Evolutionary conservation across 2,888 invertebrate genomes (phyloP), one percentile per base, ranked within the genome.

Genomic region (Neoitamus cyanurus): DNA sequence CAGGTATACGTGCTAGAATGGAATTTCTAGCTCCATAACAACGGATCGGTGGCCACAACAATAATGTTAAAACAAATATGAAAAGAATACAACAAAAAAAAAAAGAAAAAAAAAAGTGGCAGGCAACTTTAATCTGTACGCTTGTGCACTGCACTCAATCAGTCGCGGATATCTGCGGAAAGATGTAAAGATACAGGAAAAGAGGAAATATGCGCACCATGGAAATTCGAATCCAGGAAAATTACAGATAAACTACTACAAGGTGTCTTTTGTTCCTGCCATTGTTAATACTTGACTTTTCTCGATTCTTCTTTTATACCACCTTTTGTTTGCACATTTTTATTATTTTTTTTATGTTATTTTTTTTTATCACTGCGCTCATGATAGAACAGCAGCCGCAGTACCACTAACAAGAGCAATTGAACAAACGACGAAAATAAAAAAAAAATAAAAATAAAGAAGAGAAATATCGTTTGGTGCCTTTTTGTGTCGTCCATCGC

Each of bases 251-350:
- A 78, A 37, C 28, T 58, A 58, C 58, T 58, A 78, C 78, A 78
- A 48, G 78, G 25, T 78, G 58, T 78, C 78, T 48, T 78, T 78
- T 78, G 78, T 48, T 78, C 15, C 31, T 78, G 78, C 78, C 78
- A 78, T 78, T 78, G 78, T 78, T 78, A 46, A 78, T 58, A 34
- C 58, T 48, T 78, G 25, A 58, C 78, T 78, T 78, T 78, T 58
- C n/a, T 77, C 46, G 42, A 77, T 77, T 42, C 42, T 77, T 30
- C 46, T 77, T 77, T 5, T n/a, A 42, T 42, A 42, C 42, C 13
- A n/a, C 42, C 42, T n/a, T 42, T 42, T 42, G n/a, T 42, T 42
- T 42, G 42, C 5, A n/a, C 42, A 42, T 3, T n/a, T 78, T 58
- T 31, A 36, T 36, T 30, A 4, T 28, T 73, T 73, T 15, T 34